These are phyloP conservation scores for Protonemura montana DNA, from an alignment of 2,888 invertebrate species.

Conservation along the genomic window DNA sequence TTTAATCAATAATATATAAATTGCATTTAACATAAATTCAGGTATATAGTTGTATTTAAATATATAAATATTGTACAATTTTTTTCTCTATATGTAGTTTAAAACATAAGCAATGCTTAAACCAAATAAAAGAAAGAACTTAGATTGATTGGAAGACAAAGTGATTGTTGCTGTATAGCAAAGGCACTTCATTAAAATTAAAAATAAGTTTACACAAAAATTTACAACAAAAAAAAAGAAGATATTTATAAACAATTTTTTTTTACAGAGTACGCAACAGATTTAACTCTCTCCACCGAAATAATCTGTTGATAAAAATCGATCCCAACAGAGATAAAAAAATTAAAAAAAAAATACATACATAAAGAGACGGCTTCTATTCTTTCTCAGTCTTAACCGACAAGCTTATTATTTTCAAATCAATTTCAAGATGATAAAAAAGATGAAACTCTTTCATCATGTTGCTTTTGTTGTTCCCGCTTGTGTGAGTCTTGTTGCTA, in stretches of 20 bases:
- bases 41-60: background rate
- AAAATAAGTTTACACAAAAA: background rate
- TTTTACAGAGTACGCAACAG: background rate
- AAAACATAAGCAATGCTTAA: background rate
- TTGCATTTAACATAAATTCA: background rate
- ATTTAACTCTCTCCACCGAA: background rate
- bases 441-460: background rate
- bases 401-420: background rate
- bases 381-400: background rate
- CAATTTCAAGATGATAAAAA: background rate
- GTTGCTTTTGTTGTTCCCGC: background rate
- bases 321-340: background rate
- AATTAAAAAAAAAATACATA: background rate
- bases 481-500: background rate
- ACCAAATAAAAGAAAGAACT: background rate
- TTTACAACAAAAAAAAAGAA: background rate
- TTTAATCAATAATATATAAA: background rate
- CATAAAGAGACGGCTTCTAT: background rate
- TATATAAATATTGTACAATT: too few relatives aligned
- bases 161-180: constrained; percentile 25
- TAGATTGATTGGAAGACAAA: constrained; percentile 23
- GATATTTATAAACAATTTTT: background rate
- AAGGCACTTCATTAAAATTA: constrained; percentile 26
- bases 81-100: too few relatives aligned
- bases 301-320: background rate